Evolutionary conservation across 92 coral and sea anemone species (phyloP).

Genomic region (Actinernus sp.): DNA sequence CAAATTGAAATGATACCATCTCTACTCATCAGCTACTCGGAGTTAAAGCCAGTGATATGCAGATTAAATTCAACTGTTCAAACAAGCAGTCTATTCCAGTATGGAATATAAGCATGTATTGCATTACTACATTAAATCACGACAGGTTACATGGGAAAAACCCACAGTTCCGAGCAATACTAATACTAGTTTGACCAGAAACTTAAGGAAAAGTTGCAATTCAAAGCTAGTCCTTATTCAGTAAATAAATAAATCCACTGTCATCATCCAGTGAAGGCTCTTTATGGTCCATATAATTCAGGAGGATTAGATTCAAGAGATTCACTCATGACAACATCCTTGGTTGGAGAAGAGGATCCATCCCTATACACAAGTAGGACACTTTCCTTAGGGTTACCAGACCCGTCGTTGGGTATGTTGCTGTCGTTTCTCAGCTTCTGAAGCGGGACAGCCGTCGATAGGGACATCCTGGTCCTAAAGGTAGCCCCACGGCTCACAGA

Average conservation of each 20-base stretch:
- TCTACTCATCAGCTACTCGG: too few relatives aligned
- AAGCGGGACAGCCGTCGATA: slow-evolving; percentile 26
- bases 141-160: too few relatives aligned
- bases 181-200: too few relatives aligned
- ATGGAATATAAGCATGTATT: too few relatives aligned
- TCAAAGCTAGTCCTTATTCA: too few relatives aligned
- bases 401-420: neutral
- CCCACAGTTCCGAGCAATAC: too few relatives aligned
- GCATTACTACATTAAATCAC: too few relatives aligned
- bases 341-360: slow-evolving; percentile 2
- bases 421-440: slow-evolving; percentile 41
- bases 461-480: slow-evolving; percentile 36
- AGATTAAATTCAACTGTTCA: too few relatives aligned
- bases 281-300: neutral
- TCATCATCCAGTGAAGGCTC: neutral
- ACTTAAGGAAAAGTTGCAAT: too few relatives aligned
- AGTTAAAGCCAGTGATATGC: too few relatives aligned
- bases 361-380: neutral
- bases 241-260: neutral
- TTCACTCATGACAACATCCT: neutral
- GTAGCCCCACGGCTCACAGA: slow-evolving; percentile 34
- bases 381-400: neutral
- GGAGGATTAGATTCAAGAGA: slow-evolving; percentile 15
- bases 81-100: too few relatives aligned
- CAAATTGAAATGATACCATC: too few relatives aligned